Percentiles rank a stretch among this genome's conserved stretches.
phyloP scores from a whole-genome alignment of 2,113 vertebrate species.

The Oceanodroma tethys region DNA sequence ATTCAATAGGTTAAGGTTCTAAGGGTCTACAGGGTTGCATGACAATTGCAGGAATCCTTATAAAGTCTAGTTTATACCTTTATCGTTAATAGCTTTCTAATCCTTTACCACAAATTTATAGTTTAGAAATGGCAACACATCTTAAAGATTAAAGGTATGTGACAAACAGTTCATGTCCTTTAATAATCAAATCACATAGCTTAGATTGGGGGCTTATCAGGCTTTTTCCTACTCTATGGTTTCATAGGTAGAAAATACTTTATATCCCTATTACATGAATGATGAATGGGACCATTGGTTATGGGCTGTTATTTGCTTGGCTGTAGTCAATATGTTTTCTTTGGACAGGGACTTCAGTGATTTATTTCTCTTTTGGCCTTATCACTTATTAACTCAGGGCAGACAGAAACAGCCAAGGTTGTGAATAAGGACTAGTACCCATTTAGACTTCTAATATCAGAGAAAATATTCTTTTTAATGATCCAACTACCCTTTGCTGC shows the following conservation, averaged over 20 bases:
- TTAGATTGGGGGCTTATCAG: conserved; percentile 75
- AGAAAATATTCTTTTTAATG: conserved; percentile 79
- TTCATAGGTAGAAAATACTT: conserved; percentile 78
- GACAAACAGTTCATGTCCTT: conserved; percentile 80
- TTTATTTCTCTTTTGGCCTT: conserved; percentile 81
- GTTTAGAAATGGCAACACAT: conserved; percentile 75
- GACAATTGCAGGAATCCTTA: conserved; percentile 53
- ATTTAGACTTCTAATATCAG: conserved; percentile 77
- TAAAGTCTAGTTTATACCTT: conserved; percentile 60
- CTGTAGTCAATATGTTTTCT: conserved; percentile 86
- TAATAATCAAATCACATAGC: conserved; percentile 79
- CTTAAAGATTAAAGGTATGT: conserved; percentile 80
- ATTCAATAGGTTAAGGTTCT: conserved; percentile 67
- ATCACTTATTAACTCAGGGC: conserved; percentile 82
- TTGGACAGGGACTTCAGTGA: conserved; percentile 82
- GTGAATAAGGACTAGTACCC: conserved; percentile 74
- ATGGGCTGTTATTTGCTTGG: conserved; percentile 83
- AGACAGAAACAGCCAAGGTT: conserved; percentile 77
- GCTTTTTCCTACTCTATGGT: conserved; percentile 65
- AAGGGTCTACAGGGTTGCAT: conserved; percentile 55
- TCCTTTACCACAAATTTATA: conserved; percentile 76
- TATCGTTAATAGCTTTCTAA: conserved; percentile 76
- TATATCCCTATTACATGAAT: conserved; percentile 81
- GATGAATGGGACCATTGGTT: conserved; percentile 80
- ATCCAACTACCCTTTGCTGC: conserved; percentile 69